Conservation (phyloP, 2,888 invertebrate species). For the Oxyscelio sp. region DNA sequence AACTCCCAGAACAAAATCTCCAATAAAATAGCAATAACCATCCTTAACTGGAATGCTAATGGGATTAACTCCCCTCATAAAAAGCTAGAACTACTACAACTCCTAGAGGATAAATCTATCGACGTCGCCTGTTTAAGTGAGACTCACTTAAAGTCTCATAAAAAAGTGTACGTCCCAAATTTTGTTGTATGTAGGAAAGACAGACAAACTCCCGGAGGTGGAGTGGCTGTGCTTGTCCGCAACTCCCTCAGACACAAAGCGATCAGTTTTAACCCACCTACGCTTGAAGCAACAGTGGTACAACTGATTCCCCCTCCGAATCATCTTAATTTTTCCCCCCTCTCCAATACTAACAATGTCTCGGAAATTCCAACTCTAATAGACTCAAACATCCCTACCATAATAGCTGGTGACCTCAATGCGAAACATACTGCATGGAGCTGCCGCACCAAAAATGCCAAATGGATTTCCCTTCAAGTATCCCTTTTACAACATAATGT, state of each 20-base stretch:
- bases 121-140: slow-evolving; percentile 43
- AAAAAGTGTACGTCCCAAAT: background rate
- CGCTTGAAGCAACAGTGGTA: too few species aligned
- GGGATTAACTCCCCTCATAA: too few species aligned
- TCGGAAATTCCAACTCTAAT: background rate
- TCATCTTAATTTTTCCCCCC: too few species aligned
- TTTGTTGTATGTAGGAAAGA: slow-evolving; percentile 14
- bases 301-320: too few species aligned
- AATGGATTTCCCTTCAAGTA: background rate
- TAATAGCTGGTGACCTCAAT: slow-evolving; percentile 16
- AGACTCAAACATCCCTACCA: background rate
- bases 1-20: too few species aligned
- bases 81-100: background rate
- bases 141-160: slow-evolving; percentile 7
- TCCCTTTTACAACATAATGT: too few species aligned
- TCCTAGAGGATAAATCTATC: background rate
- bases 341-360: too few species aligned
- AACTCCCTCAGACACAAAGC: too few species aligned
- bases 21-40: too few species aligned
- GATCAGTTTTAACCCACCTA: too few species aligned
- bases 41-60: too few species aligned
- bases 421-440: slow-evolving; percentile 23
- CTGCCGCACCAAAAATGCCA: background rate
- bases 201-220: background rate
- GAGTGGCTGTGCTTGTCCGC: background rate